These are phyloP conservation scores for Mormyrus iriodes DNA, from an alignment of 2,113 vertebrate genomes.

Conservation along the genomic window DNA sequence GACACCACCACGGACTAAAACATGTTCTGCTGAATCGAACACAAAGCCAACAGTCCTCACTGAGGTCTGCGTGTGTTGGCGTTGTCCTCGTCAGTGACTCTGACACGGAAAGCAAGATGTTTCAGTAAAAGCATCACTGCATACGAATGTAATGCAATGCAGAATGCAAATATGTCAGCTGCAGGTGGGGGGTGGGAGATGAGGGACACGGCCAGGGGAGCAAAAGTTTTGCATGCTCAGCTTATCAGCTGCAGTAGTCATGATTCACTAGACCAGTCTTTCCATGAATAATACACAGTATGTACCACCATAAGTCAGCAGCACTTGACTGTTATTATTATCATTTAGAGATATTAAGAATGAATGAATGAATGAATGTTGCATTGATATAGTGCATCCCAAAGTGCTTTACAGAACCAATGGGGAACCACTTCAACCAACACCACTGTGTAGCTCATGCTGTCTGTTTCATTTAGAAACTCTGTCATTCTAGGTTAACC, in stretches of 20 bases:
- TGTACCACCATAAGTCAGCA: not conserved
- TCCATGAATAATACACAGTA: not conserved
- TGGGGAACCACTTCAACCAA: not conserved
- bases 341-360: not conserved
- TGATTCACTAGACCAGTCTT: not conserved
- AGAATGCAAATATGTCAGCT: not conserved
- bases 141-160: not conserved
- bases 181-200: not conserved
- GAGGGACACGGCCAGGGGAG: not conserved
- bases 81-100: not conserved
- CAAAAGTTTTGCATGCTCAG: not conserved
- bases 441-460: not conserved
- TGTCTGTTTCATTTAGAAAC: not conserved
- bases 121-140: not conserved
- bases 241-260: not conserved
- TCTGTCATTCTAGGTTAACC: constrained; percentile 56
- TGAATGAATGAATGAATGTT: not conserved
- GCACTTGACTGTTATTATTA: not conserved
- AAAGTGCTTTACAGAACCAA: not conserved
- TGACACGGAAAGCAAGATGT: not conserved
- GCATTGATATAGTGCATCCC: not conserved
- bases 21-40: not conserved
- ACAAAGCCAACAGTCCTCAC: not conserved
- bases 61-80: not conserved
- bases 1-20: not conserved